Percentiles rank a stretch among this genome's conserved stretches.
Conservation (phyloP, 2,797 vertebrate genomes). For the Hybognathus amarus region DNA sequence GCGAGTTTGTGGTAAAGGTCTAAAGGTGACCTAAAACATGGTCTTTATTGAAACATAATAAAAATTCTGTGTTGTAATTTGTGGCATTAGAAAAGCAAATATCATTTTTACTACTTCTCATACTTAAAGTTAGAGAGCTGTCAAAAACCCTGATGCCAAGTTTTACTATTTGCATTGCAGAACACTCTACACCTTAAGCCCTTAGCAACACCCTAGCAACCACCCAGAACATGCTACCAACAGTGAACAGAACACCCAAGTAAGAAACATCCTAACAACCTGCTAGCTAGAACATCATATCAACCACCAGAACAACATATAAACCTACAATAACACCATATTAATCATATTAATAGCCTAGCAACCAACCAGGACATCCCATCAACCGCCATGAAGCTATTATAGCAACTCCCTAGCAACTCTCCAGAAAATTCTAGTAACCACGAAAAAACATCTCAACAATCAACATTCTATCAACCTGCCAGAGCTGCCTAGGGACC, state of each 20-base stretch:
- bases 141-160: neutral
- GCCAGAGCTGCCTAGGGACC: neutral
- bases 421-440: neutral
- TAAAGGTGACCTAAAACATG: neutral
- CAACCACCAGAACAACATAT: too few relatives aligned
- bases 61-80: neutral
- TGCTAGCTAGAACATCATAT: neutral
- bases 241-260: neutral
- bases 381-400: neutral
- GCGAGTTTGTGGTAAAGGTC: neutral
- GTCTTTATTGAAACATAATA: neutral
- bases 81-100: neutral
- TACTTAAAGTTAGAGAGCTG: neutral
- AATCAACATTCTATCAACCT: neutral
- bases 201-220: neutral
- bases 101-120: neutral
- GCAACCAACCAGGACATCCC: neutral
- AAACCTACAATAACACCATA: too few relatives aligned
- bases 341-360: too few relatives aligned
- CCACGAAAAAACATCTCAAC: neutral
- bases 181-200: neutral
- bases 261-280: neutral
- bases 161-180: neutral
- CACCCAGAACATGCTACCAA: neutral
- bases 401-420: too few relatives aligned